phyloP scores from a whole-genome alignment of 2,888 invertebrate genomes.

The Polymixis lichenea region DNA sequence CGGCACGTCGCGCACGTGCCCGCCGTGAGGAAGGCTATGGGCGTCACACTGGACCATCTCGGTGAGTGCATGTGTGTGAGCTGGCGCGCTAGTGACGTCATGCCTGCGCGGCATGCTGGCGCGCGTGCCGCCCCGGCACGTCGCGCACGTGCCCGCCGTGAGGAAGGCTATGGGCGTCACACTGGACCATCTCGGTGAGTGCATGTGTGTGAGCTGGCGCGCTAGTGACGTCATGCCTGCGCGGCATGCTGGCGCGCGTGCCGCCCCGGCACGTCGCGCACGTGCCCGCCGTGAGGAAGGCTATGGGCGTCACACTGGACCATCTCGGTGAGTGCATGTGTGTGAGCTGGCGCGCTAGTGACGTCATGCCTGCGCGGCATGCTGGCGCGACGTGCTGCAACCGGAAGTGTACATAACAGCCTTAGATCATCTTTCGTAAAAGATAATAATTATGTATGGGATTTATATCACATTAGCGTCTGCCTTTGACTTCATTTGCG shows the following conservation, averaged over 20 bases:
- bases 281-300: constrained; percentile 92
- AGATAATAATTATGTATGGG: no score
- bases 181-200: constrained; percentile 13
- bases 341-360: no score
- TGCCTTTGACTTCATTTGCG: no score
- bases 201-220: no score
- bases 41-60: constrained; percentile 91
- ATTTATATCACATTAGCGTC: no score
- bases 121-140: constrained; percentile 93
- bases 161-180: constrained; percentile 10
- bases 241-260: no score
- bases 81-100: no score
- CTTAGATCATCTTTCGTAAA: no score
- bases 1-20: constrained; percentile 82
- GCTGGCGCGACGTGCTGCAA: constrained; percentile 86
- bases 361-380: constrained; percentile 3
- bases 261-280: constrained; percentile 67
- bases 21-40: constrained; percentile 94
- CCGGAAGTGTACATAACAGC: no score
- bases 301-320: constrained; percentile 93
- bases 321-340: constrained; percentile 77
- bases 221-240: no score
- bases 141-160: constrained; percentile 84
- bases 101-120: neutral
- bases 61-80: constrained; percentile 66